Evolutionary conservation across 2,888 invertebrate species (phyloP).

Genomic region (Lithophane semibrunnea): DNA sequence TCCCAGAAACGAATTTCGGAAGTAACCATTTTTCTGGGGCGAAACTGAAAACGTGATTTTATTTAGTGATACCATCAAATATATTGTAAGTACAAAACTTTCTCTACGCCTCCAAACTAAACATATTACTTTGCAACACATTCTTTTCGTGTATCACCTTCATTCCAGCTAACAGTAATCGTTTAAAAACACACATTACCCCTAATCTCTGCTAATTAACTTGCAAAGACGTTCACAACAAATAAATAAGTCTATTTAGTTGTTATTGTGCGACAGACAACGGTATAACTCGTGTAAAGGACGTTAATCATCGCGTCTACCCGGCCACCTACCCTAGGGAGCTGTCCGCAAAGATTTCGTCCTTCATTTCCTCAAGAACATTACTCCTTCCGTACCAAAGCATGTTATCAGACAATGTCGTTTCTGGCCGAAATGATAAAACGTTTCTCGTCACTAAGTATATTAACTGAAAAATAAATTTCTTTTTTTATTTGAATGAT

Average conservation of each 20-base stretch:
- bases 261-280: slow-evolving; percentile 73
- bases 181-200: slow-evolving; percentile 57
- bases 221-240: slow-evolving; percentile 60
- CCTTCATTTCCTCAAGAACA: slow-evolving; percentile 82
- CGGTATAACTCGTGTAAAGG: slow-evolving; percentile 74
- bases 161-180: slow-evolving; percentile 32
- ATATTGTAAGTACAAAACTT: slow-evolving; percentile 1
- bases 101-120: slow-evolving; percentile 14
- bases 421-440: slow-evolving; percentile 71
- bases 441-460: slow-evolving; percentile 63
- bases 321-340: slow-evolving; percentile 69
- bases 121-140: slow-evolving; percentile 19
- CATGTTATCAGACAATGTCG: slow-evolving; percentile 79
- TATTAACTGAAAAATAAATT: slow-evolving; percentile 61
- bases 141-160: slow-evolving; percentile 17
- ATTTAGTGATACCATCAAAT: not conserved
- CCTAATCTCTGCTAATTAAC: slow-evolving; percentile 67
- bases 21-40: no score
- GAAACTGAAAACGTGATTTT: not conserved
- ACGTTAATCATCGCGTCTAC: slow-evolving; percentile 80
- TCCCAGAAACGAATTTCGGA: not conserved
- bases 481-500: slow-evolving; percentile 56
- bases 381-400: slow-evolving; percentile 80
- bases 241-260: slow-evolving; percentile 70
- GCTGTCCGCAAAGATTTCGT: slow-evolving; percentile 74